Base-by-base conservation (phyloP, 2,113 vertebrate species). In the Cryptoleucopteryx plumbea region DNA sequence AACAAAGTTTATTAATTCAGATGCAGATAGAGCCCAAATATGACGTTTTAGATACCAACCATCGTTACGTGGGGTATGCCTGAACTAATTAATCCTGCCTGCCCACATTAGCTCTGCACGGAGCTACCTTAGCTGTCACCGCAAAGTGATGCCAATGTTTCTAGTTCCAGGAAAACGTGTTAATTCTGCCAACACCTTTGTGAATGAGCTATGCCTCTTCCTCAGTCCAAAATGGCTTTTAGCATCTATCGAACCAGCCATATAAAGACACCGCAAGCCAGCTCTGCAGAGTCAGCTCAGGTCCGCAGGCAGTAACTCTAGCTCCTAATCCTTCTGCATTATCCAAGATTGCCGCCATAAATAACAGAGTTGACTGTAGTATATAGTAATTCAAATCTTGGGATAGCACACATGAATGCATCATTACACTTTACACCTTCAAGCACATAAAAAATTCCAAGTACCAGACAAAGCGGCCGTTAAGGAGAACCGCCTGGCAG, bases 151-250 rank as follows among this genome's bases (percentile, higher is more conserved):
- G 70, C 3, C 36, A 53, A 21, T 16, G 15, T 23, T 75, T 72
- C 70, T 29, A 72, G 36, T 72, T 87, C 68, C 65, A 63, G 81
- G 23, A 74, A 89, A 91, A 84, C 0, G 1, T 31, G 81, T 74
- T 80, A 83, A 86, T 81, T 83, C 34, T 83, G 71, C 13, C 63
- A 65, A 66, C 25, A 34, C 8, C 22, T 82, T 67, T 85, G 38
- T 82, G 89, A 93, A 93, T 65, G 65, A 87, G 70, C 34, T 89
- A 79, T 68, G 52, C 19, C 27, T 62, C 79, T 77, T 63, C 32
- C 32, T 15, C 84, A 73, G 56, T 92, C 52, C 56, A 63, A 87
- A 96, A 84, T 12, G 14, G 73, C 81, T 97, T 89, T 96, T 93
- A 94, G 81, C 23, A 87, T 43, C 72, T 81, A 84, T 65, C 3